These are phyloP conservation scores for Ichneumon xanthorius DNA, from an alignment of 2,888 invertebrate species.

Conservation along the genomic window DNA sequence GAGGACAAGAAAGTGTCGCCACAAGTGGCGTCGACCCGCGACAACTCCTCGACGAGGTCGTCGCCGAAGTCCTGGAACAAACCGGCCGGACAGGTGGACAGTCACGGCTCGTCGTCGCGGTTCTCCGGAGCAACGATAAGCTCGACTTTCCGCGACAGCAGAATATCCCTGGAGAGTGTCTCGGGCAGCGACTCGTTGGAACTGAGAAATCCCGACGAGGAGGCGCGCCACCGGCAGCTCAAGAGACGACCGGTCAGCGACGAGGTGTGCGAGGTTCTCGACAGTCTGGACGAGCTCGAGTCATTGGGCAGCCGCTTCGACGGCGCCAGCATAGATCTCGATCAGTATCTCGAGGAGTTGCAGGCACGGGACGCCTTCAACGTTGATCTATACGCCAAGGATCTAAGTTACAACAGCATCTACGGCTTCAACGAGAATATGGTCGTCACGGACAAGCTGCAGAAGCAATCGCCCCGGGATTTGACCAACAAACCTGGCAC, in stretches of 20 bases:
- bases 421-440: conserved; percentile 81
- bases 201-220: conserved; percentile 86
- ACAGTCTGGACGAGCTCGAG: conserved; percentile 89
- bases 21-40: conserved; percentile 84
- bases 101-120: conserved; percentile 76
- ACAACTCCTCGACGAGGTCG: conserved; percentile 68
- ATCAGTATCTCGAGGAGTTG: conserved; percentile 89
- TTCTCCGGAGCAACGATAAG: conserved; percentile 78
- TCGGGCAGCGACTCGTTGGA: conserved; percentile 86
- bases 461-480: conserved; percentile 77
- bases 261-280: conserved; percentile 85
- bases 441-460: conserved; percentile 75
- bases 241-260: conserved; percentile 92
- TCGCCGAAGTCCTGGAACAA: conserved; percentile 80
- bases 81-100: conserved; percentile 75
- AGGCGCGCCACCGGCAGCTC: conserved; percentile 87
- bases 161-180: conserved; percentile 79
- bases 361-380: conserved; percentile 86
- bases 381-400: conserved; percentile 82
- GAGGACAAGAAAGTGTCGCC: conserved; percentile 78
- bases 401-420: conserved; percentile 81
- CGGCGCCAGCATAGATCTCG: conserved; percentile 88
- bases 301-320: conserved; percentile 87
- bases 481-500: conserved; percentile 66
- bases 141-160: conserved; percentile 79